These are phyloP conservation scores for Gallinago solitaria DNA, from an alignment of 2,797 vertebrate species.

Conservation along the genomic window DNA sequence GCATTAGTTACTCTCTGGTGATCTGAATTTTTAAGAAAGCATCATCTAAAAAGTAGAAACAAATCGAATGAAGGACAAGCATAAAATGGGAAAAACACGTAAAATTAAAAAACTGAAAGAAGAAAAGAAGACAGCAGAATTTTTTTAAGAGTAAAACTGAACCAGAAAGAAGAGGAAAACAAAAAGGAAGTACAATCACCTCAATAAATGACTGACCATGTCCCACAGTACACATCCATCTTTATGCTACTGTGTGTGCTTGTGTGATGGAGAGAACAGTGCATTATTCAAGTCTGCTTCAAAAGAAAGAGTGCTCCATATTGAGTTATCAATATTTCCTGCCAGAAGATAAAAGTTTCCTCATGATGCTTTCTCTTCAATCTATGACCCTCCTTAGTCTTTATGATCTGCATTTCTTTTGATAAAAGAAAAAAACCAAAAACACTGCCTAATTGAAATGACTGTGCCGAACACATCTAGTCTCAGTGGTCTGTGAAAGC, in stretches of 20 bases:
- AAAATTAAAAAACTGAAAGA: not conserved
- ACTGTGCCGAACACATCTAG: not conserved
- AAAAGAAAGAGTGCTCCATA: not conserved
- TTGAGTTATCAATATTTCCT: not conserved
- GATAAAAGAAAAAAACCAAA: not conserved
- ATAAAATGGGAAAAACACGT: not conserved
- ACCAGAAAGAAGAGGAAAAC: not conserved
- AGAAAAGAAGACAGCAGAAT: not conserved
- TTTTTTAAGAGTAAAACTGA: not conserved
- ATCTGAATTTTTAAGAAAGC: not conserved
- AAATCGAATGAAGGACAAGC: not conserved
- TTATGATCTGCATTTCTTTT: not conserved
- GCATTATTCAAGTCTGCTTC: not conserved
- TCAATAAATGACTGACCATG: not conserved
- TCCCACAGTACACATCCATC: not conserved
- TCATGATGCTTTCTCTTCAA: not conserved
- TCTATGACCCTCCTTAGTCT: not conserved
- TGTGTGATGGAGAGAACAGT: not conserved
- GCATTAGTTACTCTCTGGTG: not conserved
- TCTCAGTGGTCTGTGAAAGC: not conserved
- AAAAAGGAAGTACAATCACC: not conserved
- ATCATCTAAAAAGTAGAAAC: not conserved
- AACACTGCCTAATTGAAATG: not conserved
- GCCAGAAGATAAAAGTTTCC: not conserved
- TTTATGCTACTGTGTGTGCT: not conserved